phyloP scores from a whole-genome alignment of 2,888 invertebrate genomes.

The Drosophila pseudotalamancana region DNA sequence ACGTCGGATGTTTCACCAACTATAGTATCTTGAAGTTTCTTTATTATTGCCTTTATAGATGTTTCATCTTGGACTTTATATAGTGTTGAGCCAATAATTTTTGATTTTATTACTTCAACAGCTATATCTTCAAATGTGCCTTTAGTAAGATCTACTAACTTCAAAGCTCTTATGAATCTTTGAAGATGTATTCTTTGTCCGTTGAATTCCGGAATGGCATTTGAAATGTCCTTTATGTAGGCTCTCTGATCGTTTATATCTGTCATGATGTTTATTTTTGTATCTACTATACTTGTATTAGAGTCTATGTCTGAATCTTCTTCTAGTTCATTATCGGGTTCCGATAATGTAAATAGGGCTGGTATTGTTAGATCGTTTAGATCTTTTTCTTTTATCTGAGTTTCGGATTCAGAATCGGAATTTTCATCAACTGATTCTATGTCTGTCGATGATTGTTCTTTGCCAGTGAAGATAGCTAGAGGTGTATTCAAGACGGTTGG shows the following conservation, averaged over 20 bases:
- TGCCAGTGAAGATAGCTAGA: not conserved
- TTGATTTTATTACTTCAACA: no score
- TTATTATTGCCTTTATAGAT: not conserved
- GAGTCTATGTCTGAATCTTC: not conserved
- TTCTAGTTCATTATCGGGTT: not conserved
- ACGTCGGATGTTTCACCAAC: not conserved
- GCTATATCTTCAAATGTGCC: no score
- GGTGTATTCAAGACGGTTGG: not conserved
- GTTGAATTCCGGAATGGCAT: not conserved
- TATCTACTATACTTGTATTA: not conserved
- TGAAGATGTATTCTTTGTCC: not conserved
- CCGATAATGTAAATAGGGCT: not conserved
- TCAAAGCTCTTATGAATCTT: not conserved
- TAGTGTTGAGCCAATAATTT: no score
- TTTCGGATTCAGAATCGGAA: not conserved
- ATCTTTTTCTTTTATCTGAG: not conserved
- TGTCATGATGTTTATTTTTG: not conserved
- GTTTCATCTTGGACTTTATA: not conserved
- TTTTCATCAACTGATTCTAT: not conserved
- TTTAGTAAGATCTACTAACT: not conserved
- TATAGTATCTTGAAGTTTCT: no score
- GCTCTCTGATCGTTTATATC: not conserved
- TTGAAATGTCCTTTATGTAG: no score
- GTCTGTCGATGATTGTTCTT: not conserved
- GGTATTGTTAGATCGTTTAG: not conserved